phyloP scores from a whole-genome alignment of 2,113 vertebrate genomes.

The Rhegmatorhina hoffmannsi region DNA sequence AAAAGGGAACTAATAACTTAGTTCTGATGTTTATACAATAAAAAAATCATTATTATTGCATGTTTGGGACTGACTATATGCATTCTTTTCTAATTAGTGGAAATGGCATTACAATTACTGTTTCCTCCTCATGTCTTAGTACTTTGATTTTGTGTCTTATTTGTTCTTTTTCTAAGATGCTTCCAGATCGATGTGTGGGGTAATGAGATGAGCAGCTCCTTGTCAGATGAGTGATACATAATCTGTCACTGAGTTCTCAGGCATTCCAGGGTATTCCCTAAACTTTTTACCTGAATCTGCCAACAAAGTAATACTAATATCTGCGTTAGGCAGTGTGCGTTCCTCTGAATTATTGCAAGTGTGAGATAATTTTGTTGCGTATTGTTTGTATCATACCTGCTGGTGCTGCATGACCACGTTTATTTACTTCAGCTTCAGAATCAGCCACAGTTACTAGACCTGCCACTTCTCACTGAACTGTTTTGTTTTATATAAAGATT shows the following conservation, averaged over 20 bases:
- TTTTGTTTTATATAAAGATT: neutral
- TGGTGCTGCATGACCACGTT: neutral
- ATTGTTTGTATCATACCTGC: neutral
- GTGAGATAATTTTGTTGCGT: neutral
- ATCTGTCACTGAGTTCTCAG: neutral
- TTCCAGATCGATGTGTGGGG: neutral
- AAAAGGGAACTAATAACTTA: constrained; percentile 13
- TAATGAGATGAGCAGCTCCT: neutral
- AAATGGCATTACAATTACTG: neutral
- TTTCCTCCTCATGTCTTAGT: neutral
- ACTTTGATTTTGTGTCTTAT: neutral
- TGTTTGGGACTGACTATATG: constrained; percentile 11
- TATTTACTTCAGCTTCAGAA: neutral
- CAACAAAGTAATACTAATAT: neutral
- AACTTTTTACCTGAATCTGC: neutral
- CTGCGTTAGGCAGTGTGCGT: neutral
- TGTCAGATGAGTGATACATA: neutral
- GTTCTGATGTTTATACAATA: constrained; percentile 32
- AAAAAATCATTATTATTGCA: neutral
- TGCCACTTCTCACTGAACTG: neutral
- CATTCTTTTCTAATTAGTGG: constrained; percentile 44
- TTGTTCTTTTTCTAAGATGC: neutral
- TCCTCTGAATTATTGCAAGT: neutral
- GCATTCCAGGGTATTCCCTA: neutral
- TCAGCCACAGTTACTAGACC: neutral